These are phyloP conservation scores for Gila robusta DNA, from an alignment of 2,797 vertebrate genomes.

Conservation along the genomic window DNA sequence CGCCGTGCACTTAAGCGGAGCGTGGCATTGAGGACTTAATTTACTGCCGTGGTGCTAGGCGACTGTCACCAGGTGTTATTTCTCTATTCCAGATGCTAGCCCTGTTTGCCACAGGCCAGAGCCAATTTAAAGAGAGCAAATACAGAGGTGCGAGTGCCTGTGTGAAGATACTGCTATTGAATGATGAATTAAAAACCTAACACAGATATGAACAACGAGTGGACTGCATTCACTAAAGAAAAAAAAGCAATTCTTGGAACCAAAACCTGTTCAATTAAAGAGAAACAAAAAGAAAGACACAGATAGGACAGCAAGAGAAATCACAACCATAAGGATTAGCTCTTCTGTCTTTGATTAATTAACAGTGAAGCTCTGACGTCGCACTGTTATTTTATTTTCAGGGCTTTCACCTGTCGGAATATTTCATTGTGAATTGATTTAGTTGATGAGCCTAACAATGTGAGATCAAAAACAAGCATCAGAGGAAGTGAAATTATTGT, in stretches of 20 bases:
- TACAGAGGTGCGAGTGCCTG: constrained; percentile 68
- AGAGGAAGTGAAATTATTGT: not conserved
- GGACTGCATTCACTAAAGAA: not conserved
- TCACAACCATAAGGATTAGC: constrained; percentile 50
- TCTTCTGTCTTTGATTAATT: constrained; percentile 10
- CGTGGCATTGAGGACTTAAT: constrained; percentile 81
- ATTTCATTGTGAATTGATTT: not conserved
- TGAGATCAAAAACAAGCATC: not conserved
- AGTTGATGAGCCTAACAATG: not conserved
- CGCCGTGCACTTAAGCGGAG: constrained; percentile 74
- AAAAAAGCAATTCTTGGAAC: not conserved
- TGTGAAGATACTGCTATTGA: constrained; percentile 65
- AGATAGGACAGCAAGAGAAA: constrained; percentile 64
- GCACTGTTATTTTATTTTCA: not conserved
- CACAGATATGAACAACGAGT: constrained; percentile 65
- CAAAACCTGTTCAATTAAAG: constrained; percentile 38
- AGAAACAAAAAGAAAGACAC: constrained; percentile 58
- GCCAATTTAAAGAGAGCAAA: constrained; percentile 81
- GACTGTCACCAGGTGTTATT: constrained; percentile 76
- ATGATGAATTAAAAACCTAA: constrained; percentile 76
- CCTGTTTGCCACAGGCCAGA: constrained; percentile 73
- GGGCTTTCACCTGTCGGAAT: not conserved
- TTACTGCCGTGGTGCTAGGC: constrained; percentile 66
- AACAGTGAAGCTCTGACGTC: constrained; percentile 1
- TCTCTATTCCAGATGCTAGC: constrained; percentile 73